phyloP scores from a whole-genome alignment of 2,888 invertebrate species.

The Mythimna ferrago region DNA sequence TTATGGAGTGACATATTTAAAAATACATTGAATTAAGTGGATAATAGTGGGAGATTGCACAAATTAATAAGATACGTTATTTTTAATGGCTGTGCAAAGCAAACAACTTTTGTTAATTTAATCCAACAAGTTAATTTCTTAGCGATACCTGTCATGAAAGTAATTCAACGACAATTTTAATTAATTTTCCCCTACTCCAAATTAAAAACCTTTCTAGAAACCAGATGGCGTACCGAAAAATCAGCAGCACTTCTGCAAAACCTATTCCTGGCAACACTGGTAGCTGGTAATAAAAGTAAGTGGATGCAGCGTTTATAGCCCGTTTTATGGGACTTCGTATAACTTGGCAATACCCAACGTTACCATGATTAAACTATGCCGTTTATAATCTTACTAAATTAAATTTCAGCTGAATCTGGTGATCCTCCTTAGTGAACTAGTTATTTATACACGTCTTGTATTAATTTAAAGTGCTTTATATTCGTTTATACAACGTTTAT shows the following conservation, averaged over 20 bases:
- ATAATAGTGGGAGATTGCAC: neutral
- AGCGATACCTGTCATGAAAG: neutral
- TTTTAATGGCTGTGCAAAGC: neutral
- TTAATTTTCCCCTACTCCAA: constrained; percentile 18
- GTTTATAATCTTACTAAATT: constrained; percentile 78
- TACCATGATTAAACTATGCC: constrained; percentile 80
- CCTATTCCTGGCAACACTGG: constrained; percentile 62
- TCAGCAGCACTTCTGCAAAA: constrained; percentile 45
- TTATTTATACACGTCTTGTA: constrained; percentile 71
- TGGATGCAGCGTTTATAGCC: constrained; percentile 82
- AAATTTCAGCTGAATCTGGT: constrained; percentile 76
- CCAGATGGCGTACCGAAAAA: constrained; percentile 43
- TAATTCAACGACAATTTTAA: constrained; percentile 12
- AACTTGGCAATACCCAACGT: constrained; percentile 74
- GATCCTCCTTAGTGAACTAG: constrained; percentile 68
- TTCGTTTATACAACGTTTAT: constrained; percentile 66
- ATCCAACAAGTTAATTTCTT: constrained; percentile 15
- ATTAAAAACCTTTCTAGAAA: constrained; percentile 32
- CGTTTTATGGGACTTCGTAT: constrained; percentile 82
- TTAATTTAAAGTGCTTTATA: constrained; percentile 75
- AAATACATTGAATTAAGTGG: neutral
- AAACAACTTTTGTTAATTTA: neutral
- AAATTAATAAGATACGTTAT: neutral
- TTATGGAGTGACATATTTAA: neutral
- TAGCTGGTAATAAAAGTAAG: constrained; percentile 81